Evolutionary conservation across 2,113 vertebrate species (phyloP).

Genomic region (Dipodomys ordii): DNA sequence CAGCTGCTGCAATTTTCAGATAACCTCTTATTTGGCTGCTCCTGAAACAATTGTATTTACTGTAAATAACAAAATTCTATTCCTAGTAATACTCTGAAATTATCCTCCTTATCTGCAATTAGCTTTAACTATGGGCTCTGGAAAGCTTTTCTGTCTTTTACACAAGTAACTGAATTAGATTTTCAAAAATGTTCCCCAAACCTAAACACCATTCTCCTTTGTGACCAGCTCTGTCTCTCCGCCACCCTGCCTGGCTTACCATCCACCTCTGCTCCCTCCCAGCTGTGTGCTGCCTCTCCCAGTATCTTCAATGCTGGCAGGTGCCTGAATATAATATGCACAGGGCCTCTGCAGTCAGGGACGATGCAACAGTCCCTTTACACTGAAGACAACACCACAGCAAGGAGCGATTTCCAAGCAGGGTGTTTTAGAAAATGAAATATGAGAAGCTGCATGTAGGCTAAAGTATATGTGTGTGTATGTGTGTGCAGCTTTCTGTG

Average conservation of each 20-base stretch:
- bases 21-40: conserved; percentile 47
- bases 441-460: not conserved
- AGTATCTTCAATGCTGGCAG: not conserved
- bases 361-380: not conserved
- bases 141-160: conserved; percentile 53
- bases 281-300: not conserved
- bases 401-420: not conserved
- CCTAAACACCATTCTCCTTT: conserved; percentile 25
- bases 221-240: not conserved
- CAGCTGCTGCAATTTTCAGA: conserved; percentile 1
- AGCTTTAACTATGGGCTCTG: conserved; percentile 31
- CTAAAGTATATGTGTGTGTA: not conserved
- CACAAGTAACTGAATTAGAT: conserved; percentile 64
- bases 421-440: not conserved
- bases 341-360: not conserved
- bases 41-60: conserved; percentile 49
- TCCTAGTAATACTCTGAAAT: not conserved
- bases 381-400: not conserved
- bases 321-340: accelerated
- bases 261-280: not conserved
- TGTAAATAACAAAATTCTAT: conserved; percentile 29
- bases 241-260: not conserved
- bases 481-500: not conserved
- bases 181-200: conserved; percentile 8
- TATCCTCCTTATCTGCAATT: conserved; percentile 54